These are phyloP conservation scores for Jacana jacana DNA, from an alignment of 2,113 vertebrate genomes.

Conservation along the genomic window DNA sequence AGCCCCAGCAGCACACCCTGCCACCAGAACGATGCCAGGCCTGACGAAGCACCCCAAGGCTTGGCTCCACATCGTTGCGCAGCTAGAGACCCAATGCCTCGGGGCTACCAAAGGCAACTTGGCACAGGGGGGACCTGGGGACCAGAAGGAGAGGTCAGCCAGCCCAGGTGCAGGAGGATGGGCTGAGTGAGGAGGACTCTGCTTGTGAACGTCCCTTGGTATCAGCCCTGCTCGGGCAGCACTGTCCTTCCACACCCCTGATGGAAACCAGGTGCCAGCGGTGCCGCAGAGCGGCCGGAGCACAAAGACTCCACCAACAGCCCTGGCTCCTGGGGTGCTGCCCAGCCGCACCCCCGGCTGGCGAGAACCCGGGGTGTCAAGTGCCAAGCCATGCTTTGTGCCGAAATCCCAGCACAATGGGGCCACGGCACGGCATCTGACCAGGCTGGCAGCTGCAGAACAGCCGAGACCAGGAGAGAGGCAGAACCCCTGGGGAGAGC, in stretches of 20 bases:
- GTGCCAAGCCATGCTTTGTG: accelerated
- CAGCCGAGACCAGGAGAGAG: neutral
- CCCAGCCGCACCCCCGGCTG: neutral
- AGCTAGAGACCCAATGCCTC: neutral
- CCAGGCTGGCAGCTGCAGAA: neutral
- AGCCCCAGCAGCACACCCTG: neutral
- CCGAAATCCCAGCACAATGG: neutral
- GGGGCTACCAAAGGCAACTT: neutral
- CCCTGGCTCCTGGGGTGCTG: neutral
- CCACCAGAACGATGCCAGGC: accelerated
- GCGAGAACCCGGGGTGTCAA: accelerated
- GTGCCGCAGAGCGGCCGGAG: neutral
- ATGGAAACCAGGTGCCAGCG: neutral
- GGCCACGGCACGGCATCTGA: accelerated
- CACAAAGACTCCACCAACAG: neutral
- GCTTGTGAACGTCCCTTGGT: accelerated
- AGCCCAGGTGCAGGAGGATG: neutral
- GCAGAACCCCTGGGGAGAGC: accelerated
- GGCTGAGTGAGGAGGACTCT: neutral
- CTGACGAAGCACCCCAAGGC: neutral
- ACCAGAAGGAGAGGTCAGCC: neutral
- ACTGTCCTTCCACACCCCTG: accelerated
- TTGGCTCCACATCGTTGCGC: accelerated
- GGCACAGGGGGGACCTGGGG: accelerated
- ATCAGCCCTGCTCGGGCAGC: neutral